Conservation (phyloP, 2,113 vertebrate genomes). For the Pholis gunnellus region DNA sequence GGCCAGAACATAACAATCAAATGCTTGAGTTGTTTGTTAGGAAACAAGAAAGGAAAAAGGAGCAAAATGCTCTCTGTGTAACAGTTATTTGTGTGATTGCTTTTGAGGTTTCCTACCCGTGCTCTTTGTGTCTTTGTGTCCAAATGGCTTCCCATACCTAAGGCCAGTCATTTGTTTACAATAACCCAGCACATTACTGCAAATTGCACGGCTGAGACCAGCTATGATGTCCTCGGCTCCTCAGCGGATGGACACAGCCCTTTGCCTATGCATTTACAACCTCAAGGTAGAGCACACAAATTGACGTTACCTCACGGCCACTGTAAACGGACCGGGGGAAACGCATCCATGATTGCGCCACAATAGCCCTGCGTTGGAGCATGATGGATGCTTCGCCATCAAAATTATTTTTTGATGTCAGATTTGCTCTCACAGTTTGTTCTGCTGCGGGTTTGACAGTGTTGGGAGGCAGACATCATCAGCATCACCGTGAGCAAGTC, state of each 20-base stretch:
- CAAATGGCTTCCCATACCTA: constrained; percentile 36
- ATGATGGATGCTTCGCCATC: constrained; percentile 45
- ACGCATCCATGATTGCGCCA: constrained; percentile 50
- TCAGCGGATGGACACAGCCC: constrained; percentile 37
- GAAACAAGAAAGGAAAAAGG: constrained; percentile 9
- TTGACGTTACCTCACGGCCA: constrained; percentile 36
- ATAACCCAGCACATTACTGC: constrained; percentile 48
- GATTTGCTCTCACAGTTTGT: constrained; percentile 43
- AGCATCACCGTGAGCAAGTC: constrained; percentile 2
- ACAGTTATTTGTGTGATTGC: constrained; percentile 28
- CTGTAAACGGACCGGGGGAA: constrained; percentile 54
- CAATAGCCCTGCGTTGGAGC: constrained; percentile 27
- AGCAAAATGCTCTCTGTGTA: constrained; percentile 18
- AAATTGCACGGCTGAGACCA: constrained; percentile 32
- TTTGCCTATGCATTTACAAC: constrained; percentile 53
- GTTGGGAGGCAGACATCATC: constrained; percentile 7
- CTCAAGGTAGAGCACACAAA: constrained; percentile 52
- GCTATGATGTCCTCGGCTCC: constrained; percentile 32
- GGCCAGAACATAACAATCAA: constrained; percentile 52
- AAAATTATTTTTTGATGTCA: constrained; percentile 49
- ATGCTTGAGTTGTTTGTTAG: constrained; percentile 46
- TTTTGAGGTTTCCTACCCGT: constrained; percentile 20
- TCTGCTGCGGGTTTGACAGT: constrained; percentile 24
- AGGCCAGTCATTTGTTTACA: constrained; percentile 46
- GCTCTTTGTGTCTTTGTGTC: constrained; percentile 5